phyloP scores from a whole-genome alignment of 2,797 vertebrate genomes.

The Coreius guichenoti region DNA sequence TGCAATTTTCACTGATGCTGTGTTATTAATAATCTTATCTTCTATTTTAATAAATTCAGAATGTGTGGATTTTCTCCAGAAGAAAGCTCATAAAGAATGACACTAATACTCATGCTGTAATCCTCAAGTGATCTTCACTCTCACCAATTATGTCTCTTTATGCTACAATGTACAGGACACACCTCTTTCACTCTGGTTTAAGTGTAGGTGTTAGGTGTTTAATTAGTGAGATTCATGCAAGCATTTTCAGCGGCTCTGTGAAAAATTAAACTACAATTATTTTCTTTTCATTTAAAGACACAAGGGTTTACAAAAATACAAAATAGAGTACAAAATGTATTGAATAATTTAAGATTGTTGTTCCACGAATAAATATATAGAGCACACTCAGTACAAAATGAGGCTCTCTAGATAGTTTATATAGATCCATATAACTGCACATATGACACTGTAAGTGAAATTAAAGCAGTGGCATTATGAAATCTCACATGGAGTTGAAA shows the following conservation, averaged over 20 bases:
- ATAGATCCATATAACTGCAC: background rate
- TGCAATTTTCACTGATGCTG: background rate
- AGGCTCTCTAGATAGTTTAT: background rate
- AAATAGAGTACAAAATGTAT: background rate
- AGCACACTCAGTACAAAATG: background rate
- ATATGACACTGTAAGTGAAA: background rate
- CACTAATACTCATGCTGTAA: background rate
- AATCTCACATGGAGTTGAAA: background rate
- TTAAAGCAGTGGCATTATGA: background rate
- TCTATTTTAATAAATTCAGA: conserved; percentile 6
- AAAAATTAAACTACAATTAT: background rate
- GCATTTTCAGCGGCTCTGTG: background rate
- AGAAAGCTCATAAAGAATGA: background rate
- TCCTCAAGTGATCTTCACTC: background rate
- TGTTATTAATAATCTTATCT: background rate
- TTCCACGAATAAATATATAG: background rate
- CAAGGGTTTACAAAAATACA: background rate
- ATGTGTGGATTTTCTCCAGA: background rate
- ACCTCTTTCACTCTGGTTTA: background rate
- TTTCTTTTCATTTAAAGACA: background rate
- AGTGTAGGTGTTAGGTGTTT: conserved; percentile 1
- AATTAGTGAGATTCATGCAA: background rate
- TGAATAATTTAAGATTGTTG: background rate
- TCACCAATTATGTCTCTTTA: background rate
- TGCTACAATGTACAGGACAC: background rate